Percentiles rank a stretch among this genome's conserved stretches.
Evolutionary conservation across 2,888 invertebrate genomes (phyloP).

Genomic region (Taenaris catops): DNA sequence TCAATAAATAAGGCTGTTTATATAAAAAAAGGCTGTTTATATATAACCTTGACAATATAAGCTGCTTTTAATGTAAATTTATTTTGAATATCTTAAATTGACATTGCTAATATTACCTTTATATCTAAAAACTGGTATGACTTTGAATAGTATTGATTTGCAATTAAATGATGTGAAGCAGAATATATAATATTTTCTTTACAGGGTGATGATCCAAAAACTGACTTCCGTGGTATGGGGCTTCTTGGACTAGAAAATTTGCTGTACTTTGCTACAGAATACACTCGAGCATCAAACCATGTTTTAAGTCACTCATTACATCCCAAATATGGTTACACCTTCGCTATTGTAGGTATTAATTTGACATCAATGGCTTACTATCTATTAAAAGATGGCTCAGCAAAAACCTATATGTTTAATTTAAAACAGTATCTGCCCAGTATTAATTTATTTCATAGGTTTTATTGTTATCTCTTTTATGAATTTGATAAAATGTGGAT

Average conservation of each 20-base stretch:
- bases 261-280: constrained; percentile 90
- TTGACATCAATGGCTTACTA: constrained; percentile 94
- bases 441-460: constrained; percentile 91
- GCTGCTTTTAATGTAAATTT: no score
- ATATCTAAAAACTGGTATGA: no score
- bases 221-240: constrained; percentile 99
- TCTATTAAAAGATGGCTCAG: constrained; percentile 88
- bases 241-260: constrained; percentile 95
- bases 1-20: no score
- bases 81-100: no score
- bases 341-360: constrained; percentile 96
- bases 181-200: no score
- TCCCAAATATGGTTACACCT: constrained; percentile 93
- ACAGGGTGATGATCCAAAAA: constrained; percentile 97
- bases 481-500: constrained; percentile 98
- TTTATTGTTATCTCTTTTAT: constrained; percentile 95
- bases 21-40: no score
- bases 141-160: no score
- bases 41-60: no score
- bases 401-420: constrained; percentile 96
- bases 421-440: constrained; percentile 83
- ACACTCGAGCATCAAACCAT: constrained; percentile 88
- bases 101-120: no score
- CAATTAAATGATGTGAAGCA: no score
- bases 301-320: constrained; percentile 93